phyloP scores from a whole-genome alignment of 2,888 invertebrate genomes.

The Himalopsyche kuldschensis region DNA sequence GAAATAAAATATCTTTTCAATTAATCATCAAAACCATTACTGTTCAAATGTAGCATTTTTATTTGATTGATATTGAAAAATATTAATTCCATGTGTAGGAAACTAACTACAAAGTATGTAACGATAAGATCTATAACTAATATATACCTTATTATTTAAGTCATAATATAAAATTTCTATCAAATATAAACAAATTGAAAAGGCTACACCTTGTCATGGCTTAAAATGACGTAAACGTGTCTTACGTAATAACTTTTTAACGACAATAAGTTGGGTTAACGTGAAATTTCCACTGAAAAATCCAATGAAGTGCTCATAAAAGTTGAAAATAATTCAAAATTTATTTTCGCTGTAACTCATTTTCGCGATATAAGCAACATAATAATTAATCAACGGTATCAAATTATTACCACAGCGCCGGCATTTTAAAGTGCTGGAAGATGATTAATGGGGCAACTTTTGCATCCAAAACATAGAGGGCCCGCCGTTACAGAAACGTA shows the following conservation, averaged over 20 bases:
- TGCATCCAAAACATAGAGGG: conserved; percentile 30
- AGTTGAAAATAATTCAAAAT: neutral
- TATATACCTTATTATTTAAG: too few species aligned
- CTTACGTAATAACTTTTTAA: neutral
- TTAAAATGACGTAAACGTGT: neutral
- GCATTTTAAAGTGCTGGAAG: conserved; percentile 38
- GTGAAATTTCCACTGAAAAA: neutral
- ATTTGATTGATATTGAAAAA: too few species aligned
- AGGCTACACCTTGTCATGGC: too few species aligned
- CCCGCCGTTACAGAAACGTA: neutral
- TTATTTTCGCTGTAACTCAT: neutral
- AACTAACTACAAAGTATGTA: too few species aligned
- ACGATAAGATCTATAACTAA: too few species aligned
- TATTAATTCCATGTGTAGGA: too few species aligned
- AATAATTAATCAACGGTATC: conserved; percentile 39
- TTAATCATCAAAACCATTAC: too few species aligned
- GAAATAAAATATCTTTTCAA: too few species aligned
- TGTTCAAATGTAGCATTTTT: too few species aligned
- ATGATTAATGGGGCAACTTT: conserved; percentile 40
- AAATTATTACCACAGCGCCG: conserved; percentile 38
- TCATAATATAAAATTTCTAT: too few species aligned
- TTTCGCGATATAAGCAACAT: neutral
- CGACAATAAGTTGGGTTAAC: neutral
- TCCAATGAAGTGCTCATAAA: neutral
- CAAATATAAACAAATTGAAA: too few species aligned